Percentiles rank a stretch among this genome's conserved stretches.
phyloP scores from a whole-genome alignment of 2,113 vertebrate genomes.

The Chelonoidis abingdonii region DNA sequence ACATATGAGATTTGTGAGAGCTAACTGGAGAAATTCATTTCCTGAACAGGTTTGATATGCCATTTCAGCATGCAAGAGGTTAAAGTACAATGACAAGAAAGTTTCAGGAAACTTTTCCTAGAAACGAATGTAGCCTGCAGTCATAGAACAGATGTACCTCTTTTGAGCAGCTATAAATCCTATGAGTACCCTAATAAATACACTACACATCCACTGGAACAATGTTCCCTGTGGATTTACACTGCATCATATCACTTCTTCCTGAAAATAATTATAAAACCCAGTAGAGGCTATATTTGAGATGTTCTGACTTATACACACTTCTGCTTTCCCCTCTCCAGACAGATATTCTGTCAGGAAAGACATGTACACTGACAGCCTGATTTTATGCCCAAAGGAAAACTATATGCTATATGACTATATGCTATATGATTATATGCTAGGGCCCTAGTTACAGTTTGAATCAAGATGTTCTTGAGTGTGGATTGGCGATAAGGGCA shows the following conservation, averaged over 20 bases:
- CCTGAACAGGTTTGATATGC: not conserved
- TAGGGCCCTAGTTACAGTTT: conserved; percentile 13
- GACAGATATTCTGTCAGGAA: conserved; percentile 64
- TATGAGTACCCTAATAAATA: conserved; percentile 67
- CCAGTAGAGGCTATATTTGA: conserved; percentile 68
- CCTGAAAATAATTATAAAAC: conserved; percentile 73
- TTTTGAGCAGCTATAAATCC: conserved; percentile 66
- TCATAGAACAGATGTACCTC: conserved; percentile 59
- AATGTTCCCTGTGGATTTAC: conserved; percentile 62
- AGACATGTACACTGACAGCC: conserved; percentile 46
- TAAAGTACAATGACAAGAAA: conserved; percentile 42
- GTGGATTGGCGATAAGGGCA: conserved; percentile 23
- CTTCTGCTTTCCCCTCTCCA: conserved; percentile 62
- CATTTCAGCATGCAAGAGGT: conserved; percentile 41
- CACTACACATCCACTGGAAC: conserved; percentile 61
- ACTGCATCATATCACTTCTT: conserved; percentile 57
- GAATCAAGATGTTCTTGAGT: conserved; percentile 68
- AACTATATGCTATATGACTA: conserved; percentile 49
- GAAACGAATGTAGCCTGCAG: conserved; percentile 63
- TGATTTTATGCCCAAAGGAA: conserved; percentile 63
- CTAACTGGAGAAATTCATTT: not conserved
- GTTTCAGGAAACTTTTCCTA: conserved; percentile 42
- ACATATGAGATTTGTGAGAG: not conserved
- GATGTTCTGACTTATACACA: conserved; percentile 48
- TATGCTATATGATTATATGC: conserved; percentile 54